Conservation (phyloP, 1,140 invertebrate genomes). For the Conus ventricosus region DNA sequence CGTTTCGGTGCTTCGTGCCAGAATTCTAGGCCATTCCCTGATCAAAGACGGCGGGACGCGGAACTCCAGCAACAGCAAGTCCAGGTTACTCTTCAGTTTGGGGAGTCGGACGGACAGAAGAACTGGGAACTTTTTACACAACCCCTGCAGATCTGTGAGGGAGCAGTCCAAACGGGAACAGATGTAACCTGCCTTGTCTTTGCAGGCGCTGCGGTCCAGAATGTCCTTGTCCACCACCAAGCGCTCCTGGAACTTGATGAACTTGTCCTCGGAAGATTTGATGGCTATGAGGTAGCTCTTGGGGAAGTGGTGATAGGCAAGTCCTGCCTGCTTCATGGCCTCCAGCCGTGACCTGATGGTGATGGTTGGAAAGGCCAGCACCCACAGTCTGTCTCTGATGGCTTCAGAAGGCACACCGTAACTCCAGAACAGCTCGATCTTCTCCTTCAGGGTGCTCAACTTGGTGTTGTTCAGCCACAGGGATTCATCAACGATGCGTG, state of each 20-base stretch:
- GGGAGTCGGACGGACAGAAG: neutral
- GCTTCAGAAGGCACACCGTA: conserved; percentile 25
- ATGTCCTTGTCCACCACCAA: conserved; percentile 14
- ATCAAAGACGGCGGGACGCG: neutral
- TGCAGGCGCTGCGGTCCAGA: conserved; percentile 2
- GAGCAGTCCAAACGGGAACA: conserved; percentile 11
- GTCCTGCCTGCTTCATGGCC: neutral
- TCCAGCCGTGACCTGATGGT: conserved; percentile 7
- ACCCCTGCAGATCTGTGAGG: neutral
- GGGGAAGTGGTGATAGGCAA: conserved; percentile 12
- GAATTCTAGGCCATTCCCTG: neutral
- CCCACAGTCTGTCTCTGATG: conserved; percentile 19
- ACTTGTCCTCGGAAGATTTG: conserved; percentile 1
- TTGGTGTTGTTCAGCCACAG: conserved; percentile 19
- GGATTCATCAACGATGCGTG: neutral
- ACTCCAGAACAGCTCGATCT: conserved; percentile 11
- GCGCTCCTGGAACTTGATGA: conserved; percentile 25
- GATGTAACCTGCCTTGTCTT: neutral
- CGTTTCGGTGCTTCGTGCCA: neutral
- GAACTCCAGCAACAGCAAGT: conserved; percentile 13
- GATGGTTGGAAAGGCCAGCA: neutral
- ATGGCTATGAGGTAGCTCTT: neutral
- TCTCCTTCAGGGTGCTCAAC: conserved; percentile 24
- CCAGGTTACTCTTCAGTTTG: conserved; percentile 16
- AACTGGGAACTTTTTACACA: neutral